Evolutionary conservation across 2,888 invertebrate genomes (phyloP), one percentile per base, ranked within the genome.

Genomic region (Matsumyia berberina): DNA sequence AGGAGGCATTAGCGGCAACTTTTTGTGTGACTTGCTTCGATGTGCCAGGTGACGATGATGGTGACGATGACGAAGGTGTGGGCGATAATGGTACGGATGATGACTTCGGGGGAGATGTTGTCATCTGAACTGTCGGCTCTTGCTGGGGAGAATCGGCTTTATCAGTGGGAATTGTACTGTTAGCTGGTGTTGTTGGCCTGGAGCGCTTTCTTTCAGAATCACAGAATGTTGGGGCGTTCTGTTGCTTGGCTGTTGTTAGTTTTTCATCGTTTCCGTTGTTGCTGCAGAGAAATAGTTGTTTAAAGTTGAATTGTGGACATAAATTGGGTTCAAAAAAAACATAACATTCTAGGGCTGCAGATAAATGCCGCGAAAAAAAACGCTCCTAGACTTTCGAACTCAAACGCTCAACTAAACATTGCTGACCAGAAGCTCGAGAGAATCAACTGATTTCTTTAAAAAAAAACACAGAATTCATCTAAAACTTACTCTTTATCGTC

Each of bases 21-120:
- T 29, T 57, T 37, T 49, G 5, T 31, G 42, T 57, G 60, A 78
- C 44, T 72, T 73, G 83, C 39, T 74, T 77, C 49, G 77, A 78
- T 53, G 78, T 74, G 5, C 73, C 83, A 7, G 86, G 69, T 11
- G 87, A 80, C 12, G 87, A 80, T 19, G 87, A 82, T 5, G 87
- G 76, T 7, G 51, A 72, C 8, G 82, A 60, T 58, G 80, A 24
- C 42, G 33, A 24, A 6, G 78, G 69, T 55, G 35, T 12, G 12
- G 51, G 33, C 5, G 57, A 29, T 12, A 39, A 9, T 29, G 55
- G 55, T n/a, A 12, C 46, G 8, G 58, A 9, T n/a, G 33, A 24
- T 5, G 62, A 5, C 17, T 57, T 82, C 37, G 53, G 74, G 4
- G 70, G 17, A 24, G 49, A 39, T 15, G n/a, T n/a, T n/a, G n/a